A percentile compares a stretch with the other conserved stretches of the same genome.
Conservation (phyloP, 1,140 invertebrate species). For the Lepidurus arcticus region DNA sequence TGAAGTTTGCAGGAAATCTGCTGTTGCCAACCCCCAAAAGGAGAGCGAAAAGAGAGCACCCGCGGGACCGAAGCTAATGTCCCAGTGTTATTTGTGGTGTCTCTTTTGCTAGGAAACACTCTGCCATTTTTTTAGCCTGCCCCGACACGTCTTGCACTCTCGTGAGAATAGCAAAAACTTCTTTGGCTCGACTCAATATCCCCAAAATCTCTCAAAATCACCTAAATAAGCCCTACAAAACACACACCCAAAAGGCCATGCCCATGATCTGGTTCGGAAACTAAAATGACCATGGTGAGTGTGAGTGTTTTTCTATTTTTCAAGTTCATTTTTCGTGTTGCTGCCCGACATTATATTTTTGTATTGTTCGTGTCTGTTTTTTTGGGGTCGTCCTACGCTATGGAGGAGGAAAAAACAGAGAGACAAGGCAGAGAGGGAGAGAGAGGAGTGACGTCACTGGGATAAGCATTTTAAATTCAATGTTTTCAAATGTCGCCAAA, state of each 20-base stretch:
- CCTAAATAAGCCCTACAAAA: neutral
- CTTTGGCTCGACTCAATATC: neutral
- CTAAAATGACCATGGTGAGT: constrained; percentile 15
- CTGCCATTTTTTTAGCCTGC: neutral
- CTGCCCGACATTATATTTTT: too few species aligned
- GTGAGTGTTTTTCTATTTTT: too few species aligned
- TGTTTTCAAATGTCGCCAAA: neutral
- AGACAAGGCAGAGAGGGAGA: neutral
- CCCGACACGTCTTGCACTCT: constrained; percentile 17
- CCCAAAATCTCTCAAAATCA: neutral
- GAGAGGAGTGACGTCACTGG: neutral
- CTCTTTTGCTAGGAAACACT: constrained; percentile 3
- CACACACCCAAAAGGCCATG: constrained; percentile 8
- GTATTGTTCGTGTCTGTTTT: too few species aligned
- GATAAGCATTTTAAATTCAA: neutral
- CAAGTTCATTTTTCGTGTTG: too few species aligned
- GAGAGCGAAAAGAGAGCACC: neutral
- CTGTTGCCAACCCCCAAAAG: neutral
- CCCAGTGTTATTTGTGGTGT: constrained; percentile 14
- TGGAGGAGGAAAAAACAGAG: too few species aligned
- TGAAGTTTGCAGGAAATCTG: neutral
- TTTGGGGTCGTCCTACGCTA: too few species aligned
- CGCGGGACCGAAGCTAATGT: neutral
- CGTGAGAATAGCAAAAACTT: constrained; percentile 19
- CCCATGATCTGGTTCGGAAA: neutral